phyloP scores from a whole-genome alignment of 2,113 vertebrate genomes.

The Siniperca chuatsi region DNA sequence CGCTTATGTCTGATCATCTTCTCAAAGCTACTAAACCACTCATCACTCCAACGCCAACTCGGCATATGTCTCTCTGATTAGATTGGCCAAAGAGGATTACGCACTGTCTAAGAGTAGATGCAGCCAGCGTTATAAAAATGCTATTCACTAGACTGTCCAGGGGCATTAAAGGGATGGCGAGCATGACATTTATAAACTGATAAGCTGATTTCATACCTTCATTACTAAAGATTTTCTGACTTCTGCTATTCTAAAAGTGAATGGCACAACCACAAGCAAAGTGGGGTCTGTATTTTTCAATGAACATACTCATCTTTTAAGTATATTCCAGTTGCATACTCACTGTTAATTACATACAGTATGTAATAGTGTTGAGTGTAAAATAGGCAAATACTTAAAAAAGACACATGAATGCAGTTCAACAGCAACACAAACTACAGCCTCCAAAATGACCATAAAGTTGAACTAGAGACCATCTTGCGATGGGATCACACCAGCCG shows the following conservation, averaged over 20 bases:
- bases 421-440: too few species aligned
- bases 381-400: too few species aligned
- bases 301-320: too few species aligned
- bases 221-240: conserved; percentile 39
- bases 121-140: conserved; percentile 57
- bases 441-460: too few species aligned
- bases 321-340: too few species aligned
- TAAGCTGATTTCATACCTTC: conserved; percentile 41
- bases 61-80: conserved; percentile 75
- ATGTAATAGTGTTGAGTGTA: too few species aligned
- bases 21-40: conserved; percentile 72
- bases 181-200: conserved; percentile 23
- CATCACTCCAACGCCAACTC: conserved; percentile 52
- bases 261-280: neutral
- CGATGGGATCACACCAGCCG: too few species aligned
- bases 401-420: too few species aligned
- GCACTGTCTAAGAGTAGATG: conserved; percentile 62
- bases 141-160: conserved; percentile 40
- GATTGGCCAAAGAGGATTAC: conserved; percentile 78
- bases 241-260: neutral
- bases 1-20: conserved; percentile 70
- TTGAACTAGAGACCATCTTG: too few species aligned
- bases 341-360: too few species aligned
- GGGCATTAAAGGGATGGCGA: conserved; percentile 40
- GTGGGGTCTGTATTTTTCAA: too few species aligned